phyloP scores from a whole-genome alignment of 2,888 invertebrate species.

The Acanthococcus lagerstroemiae region DNA sequence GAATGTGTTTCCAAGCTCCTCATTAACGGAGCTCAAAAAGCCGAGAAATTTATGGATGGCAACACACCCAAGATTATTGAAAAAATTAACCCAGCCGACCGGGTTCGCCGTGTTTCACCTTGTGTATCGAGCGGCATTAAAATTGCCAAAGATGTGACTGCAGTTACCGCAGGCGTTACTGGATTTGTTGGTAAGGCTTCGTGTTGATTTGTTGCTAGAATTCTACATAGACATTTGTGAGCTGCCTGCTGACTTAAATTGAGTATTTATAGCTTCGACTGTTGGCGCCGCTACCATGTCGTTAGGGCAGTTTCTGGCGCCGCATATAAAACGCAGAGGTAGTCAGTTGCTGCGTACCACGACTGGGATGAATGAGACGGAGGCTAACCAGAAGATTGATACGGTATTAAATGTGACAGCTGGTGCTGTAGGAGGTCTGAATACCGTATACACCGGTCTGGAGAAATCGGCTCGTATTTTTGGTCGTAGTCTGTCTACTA shows the following conservation, averaged over 20 bases:
- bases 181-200: constrained; percentile 50
- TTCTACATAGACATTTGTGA: background rate
- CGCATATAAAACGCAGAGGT: constrained; percentile 56
- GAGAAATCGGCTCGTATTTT: constrained; percentile 59
- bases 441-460: constrained; percentile 58
- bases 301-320: constrained; percentile 56
- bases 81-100: constrained; percentile 45
- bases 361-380: constrained; percentile 46
- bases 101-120: constrained; percentile 46
- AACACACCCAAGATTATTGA: constrained; percentile 53
- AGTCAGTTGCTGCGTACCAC: constrained; percentile 50
- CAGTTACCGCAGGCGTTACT: constrained; percentile 57
- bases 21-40: constrained; percentile 55
- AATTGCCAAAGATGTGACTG: constrained; percentile 56
- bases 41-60: constrained; percentile 50
- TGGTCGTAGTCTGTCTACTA: constrained; percentile 54
- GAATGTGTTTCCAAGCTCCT: constrained; percentile 57
- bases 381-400: constrained; percentile 49
- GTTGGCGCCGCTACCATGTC: constrained; percentile 58
- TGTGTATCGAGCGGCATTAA: constrained; percentile 50
- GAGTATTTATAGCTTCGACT: constrained; percentile 43
- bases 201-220: background rate
- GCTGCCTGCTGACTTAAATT: background rate
- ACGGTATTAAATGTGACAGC: constrained; percentile 56
- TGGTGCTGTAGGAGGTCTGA: constrained; percentile 60